phyloP scores from a whole-genome alignment of 2,888 invertebrate genomes.

The Nudaria mundana region DNA sequence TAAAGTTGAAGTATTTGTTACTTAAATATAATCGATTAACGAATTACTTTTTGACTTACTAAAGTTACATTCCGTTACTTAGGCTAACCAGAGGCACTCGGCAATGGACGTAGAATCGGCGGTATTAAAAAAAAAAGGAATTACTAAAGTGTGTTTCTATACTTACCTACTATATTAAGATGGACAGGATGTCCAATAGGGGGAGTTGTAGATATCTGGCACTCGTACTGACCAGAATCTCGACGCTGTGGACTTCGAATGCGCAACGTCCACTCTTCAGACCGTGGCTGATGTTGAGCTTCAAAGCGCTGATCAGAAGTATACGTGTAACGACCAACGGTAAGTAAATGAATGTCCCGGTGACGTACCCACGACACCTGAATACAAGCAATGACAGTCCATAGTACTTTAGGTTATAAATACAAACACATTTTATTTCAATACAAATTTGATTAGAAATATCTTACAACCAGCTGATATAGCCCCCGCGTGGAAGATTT shows the following conservation, averaged over 20 bases:
- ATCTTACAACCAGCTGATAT: background rate
- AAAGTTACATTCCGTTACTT: too few relatives aligned
- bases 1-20: too few relatives aligned
- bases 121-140: too few relatives aligned
- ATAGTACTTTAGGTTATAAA: too few relatives aligned
- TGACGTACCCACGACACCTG: slow-evolving; percentile 97
- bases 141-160: too few relatives aligned
- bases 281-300: slow-evolving; percentile 90
- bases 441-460: background rate
- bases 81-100: too few relatives aligned
- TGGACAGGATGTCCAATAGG: slow-evolving; percentile 91
- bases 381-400: slow-evolving; percentile 31
- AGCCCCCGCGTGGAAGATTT: too few relatives aligned
- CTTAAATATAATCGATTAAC: too few relatives aligned
- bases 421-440: too few relatives aligned
- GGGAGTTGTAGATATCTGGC: slow-evolving; percentile 95
- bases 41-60: too few relatives aligned
- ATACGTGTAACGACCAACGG: slow-evolving; percentile 94
- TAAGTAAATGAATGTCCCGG: slow-evolving; percentile 93
- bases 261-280: slow-evolving; percentile 92
- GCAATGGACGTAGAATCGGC: too few relatives aligned
- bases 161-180: slow-evolving; percentile 91
- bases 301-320: slow-evolving; percentile 91
- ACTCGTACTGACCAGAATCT: slow-evolving; percentile 94
- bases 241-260: slow-evolving; percentile 86